Base-by-base conservation (phyloP, 2,113 vertebrate species). In the Mustela nigripes region DNA sequence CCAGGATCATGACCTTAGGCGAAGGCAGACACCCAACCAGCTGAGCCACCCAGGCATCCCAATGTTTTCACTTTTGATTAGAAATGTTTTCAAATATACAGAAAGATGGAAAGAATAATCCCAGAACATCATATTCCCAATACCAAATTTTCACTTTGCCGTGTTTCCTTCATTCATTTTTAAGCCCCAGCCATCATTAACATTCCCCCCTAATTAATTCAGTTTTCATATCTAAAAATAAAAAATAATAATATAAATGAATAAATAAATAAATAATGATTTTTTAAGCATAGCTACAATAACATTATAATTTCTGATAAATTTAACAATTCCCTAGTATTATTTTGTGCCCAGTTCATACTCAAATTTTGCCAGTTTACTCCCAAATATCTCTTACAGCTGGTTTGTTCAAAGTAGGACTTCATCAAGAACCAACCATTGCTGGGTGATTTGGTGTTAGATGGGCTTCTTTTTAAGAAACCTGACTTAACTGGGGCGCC, bases 91-190 rank as follows among this genome's bases (percentile, higher is more conserved):
- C 24, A 96, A 88, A 81, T 60, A 45, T 21, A 91, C 42, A 74
- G n/a, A 63, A 82, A 95, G 26, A 42, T 69, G 45, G 62, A 94
- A 86, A 69, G 22, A 80, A 76, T 67, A 74, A 67, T 76, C 62
- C 58, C 4, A 60, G 91, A 94, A 81, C 50, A 82, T 56, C 24
- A 21, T 53, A 63, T 60, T 45, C 15, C 14, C 18, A 56, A 69
- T 58, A 83, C 50, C 87, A 92, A 71, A 83, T 84, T 94, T 91
- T 91, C 67, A 82, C 82, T 94, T 91, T 88, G 31, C 14, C 10
- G 39, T 19, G 33, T 69, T 94, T 94, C 7, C 21, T 94, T 74
- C 67, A 84, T 88, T n/a, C 42, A 58, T 92, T 85, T 92, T 92
- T 89, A 84, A 92, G 21, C 12, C 94, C 73, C 19, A 53, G 33